A percentile compares a stretch with the other conserved stretches of the same genome.
These are phyloP conservation scores for Tautogolabrus adspersus DNA, from an alignment of 2,113 vertebrate species.

Conservation along the genomic window DNA sequence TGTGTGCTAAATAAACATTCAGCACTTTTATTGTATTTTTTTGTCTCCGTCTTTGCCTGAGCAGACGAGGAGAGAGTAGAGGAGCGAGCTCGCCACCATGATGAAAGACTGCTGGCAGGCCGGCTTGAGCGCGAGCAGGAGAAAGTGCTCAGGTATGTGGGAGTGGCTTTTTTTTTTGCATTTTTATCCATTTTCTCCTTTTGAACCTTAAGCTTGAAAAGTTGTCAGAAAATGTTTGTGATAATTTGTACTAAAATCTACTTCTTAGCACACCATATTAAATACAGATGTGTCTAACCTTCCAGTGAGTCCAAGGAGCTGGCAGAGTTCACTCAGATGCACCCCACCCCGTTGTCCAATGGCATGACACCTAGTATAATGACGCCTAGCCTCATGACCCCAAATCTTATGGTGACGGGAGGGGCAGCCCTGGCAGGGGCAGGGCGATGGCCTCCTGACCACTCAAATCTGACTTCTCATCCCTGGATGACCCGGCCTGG, in stretches of 20 bases:
- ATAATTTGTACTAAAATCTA: no score
- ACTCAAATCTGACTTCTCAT: conserved; percentile 91
- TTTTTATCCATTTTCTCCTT: no score
- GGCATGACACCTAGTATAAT: conserved; percentile 83
- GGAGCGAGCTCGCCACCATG: conserved; percentile 87
- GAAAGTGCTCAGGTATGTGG: conserved; percentile 92
- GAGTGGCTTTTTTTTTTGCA: background rate
- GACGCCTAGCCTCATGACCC: conserved; percentile 86
- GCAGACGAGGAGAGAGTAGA: conserved; percentile 89
- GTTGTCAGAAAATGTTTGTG: no score
- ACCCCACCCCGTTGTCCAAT: conserved; percentile 85
- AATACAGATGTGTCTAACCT: background rate
- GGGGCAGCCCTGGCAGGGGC: conserved; percentile 87
- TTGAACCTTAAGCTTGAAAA: no score
- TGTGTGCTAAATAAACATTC: no score
- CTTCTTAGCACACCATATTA: no score
- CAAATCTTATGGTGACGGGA: conserved; percentile 98
- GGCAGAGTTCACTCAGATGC: conserved; percentile 91
- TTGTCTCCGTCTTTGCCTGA: conserved; percentile 63
- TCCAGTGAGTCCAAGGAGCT: conserved; percentile 95
- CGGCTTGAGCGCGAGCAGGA: conserved; percentile 94
- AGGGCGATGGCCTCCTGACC: conserved; percentile 92
- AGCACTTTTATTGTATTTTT: no score
- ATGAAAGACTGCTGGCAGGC: conserved; percentile 88
- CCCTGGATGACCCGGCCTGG: conserved; percentile 93